phyloP scores from a whole-genome alignment of 2,797 vertebrate species.

The Cyprinella venusta region DNA sequence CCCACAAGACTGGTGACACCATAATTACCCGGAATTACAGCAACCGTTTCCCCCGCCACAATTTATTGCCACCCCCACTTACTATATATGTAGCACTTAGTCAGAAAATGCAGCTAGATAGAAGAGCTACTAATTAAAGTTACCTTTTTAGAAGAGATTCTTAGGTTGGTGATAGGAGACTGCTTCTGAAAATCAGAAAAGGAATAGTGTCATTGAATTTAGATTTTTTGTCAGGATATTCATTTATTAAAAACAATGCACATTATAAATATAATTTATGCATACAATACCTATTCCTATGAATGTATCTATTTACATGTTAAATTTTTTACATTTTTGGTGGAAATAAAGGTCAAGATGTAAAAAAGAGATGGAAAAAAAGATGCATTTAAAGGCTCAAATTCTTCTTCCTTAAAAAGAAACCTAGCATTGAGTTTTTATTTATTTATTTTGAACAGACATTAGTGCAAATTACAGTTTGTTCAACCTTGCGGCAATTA shows the following conservation, averaged over 20 bases:
- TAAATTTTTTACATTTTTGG: no score
- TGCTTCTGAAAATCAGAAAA: conserved; percentile 80
- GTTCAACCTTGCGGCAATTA: no score
- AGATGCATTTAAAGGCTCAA: no score
- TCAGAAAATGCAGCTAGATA: conserved; percentile 2
- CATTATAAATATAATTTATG: neutral
- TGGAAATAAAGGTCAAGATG: no score
- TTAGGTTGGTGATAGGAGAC: conserved; percentile 90
- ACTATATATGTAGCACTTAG: conserved; percentile 29
- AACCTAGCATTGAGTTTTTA: no score
- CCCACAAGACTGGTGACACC: conserved; percentile 67
- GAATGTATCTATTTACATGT: no score
- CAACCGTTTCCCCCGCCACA: conserved; percentile 3
- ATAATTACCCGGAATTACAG: conserved; percentile 63
- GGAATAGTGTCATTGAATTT: neutral
- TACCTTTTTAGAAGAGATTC: conserved; percentile 98
- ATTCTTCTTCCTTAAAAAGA: no score
- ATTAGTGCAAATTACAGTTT: no score
- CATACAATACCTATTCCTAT: no score
- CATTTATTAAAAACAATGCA: neutral
- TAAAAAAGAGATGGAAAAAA: neutral
- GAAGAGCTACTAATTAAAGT: conserved; percentile 47
- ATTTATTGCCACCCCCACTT: conserved; percentile 13
- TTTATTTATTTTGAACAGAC: no score
- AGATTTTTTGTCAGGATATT: neutral